Evolutionary conservation across 1,140 invertebrate genomes (phyloP).

Genomic region (Drosophila hydei): DNA sequence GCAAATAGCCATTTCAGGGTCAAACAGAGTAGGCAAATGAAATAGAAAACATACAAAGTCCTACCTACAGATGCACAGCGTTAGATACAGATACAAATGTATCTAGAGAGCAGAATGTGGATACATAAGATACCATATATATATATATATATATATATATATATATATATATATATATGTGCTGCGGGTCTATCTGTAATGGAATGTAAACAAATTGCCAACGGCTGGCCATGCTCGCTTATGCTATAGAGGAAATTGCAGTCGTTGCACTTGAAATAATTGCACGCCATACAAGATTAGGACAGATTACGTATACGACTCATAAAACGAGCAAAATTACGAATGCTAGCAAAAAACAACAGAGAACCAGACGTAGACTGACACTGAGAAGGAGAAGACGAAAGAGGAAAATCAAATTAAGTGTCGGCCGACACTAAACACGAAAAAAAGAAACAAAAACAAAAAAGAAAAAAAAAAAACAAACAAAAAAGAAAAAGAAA

Average conservation of each 20-base stretch:
- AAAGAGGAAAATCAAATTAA: slow-evolving; percentile 19
- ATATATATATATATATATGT: neutral
- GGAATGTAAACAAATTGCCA: slow-evolving; percentile 42
- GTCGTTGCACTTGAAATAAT: slow-evolving; percentile 55
- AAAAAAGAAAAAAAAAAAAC: neutral
- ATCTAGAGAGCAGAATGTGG: neutral
- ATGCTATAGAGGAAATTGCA: slow-evolving; percentile 44
- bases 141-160: slow-evolving; percentile 4
- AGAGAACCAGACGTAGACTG: neutral
- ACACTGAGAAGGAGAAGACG: neutral
- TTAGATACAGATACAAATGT: slow-evolving; percentile 17
- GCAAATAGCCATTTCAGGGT: slow-evolving; percentile 42
- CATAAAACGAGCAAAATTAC: slow-evolving; percentile 27
- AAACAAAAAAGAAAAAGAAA: neutral
- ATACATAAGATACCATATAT: neutral
- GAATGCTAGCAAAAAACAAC: slow-evolving; percentile 17
- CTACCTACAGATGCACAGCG: slow-evolving; percentile 11
- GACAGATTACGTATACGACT: slow-evolving; percentile 50
- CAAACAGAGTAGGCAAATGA: slow-evolving; percentile 48
- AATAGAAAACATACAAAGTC: slow-evolving; percentile 69
- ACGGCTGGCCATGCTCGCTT: slow-evolving; percentile 11
- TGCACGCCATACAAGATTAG: slow-evolving; percentile 44
- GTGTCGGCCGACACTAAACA: slow-evolving; percentile 31
- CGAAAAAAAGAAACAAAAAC: slow-evolving; percentile 3
- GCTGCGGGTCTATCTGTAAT: slow-evolving; percentile 22